Base-by-base conservation (phyloP, 2,888 invertebrate species). In the Mycalesis mineus region DNA sequence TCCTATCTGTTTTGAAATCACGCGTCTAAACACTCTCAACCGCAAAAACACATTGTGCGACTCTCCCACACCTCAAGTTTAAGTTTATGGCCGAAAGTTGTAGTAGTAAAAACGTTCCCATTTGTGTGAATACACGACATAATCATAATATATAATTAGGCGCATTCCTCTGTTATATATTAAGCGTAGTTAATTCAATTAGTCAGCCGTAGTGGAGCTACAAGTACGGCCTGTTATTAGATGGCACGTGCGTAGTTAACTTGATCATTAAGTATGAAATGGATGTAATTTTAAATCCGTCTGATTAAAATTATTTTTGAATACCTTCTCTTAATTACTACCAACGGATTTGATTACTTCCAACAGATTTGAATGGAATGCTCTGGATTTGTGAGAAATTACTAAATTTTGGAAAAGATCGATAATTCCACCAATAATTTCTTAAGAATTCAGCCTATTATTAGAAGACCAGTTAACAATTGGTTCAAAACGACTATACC, bases 11-110 rank as follows among this genome's bases (percentile, higher is more conserved):
- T 52, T 54, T 52, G 40, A 36, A 48, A 57, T 44, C 51, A 8
- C 48, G 42, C 54, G 54, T 56, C 50, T 41, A 28, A 59, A 57
- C 57, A 55, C 22, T 57, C 51, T 50, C 45, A 49, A 60, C 59
- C 59, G 13, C 57, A 57, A 33, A 44, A 47, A 52, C 29, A 49
- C 55, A 62, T 57, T 62, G 57, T 57, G 41, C 22, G 40, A 41
- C 15, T 50, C 59, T 59, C 48, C 13, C 52, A 62, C 58, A 52
- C 48, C 42, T 48, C 53, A 59, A 61, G 52, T 61, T 58, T 40
- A 55, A 62, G 59, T 62, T 62, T 62, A 62, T 49, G 62, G 45
- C 28, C 59, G 54, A 62, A 62, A 58, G 54, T 47, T 31, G 49
- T 57, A 37, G 33, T 13, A 47, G 50, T 37, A 40, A 57, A 60